Evolutionary conservation across 1,140 invertebrate species (phyloP).

Genomic region (Bombus affinis): DNA sequence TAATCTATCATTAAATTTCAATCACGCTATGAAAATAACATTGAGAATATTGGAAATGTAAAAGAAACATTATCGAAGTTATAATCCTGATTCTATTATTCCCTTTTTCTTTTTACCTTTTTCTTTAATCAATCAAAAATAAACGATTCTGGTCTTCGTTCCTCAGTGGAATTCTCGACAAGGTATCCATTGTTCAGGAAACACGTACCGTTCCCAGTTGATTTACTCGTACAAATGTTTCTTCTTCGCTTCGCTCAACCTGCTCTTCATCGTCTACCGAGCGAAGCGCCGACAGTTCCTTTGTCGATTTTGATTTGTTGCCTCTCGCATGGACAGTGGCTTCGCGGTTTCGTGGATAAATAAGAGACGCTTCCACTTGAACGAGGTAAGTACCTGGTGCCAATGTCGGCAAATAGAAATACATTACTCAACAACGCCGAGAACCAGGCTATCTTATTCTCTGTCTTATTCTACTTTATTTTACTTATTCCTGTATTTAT

Average conservation of each 20-base stretch:
- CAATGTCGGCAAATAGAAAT: conserved; percentile 32
- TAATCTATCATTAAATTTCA: background rate
- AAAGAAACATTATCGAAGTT: background rate
- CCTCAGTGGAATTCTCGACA: conserved; percentile 19
- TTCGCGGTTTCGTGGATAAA: conserved; percentile 16
- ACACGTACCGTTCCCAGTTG: conserved; percentile 12
- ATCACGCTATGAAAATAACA: background rate
- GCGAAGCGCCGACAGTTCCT: conserved; percentile 9
- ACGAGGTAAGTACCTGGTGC: conserved; percentile 3
- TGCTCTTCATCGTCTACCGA: background rate
- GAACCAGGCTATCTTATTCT: background rate
- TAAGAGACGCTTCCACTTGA: background rate
- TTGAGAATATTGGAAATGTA: background rate
- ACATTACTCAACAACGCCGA: conserved; percentile 19
- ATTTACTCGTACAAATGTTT: conserved; percentile 37
- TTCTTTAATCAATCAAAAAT: background rate
- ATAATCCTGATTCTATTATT: background rate
- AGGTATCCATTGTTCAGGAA: conserved; percentile 22
- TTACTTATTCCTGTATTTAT: background rate
- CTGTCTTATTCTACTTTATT: background rate
- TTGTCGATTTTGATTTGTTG: conserved; percentile 33
- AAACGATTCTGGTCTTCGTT: background rate
- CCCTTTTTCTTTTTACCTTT: background rate
- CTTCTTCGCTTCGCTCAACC: background rate
- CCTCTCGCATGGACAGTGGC: conserved; percentile 14